A percentile compares a stretch with the other conserved stretches of the same genome.
Evolutionary conservation across 1,140 invertebrate species (phyloP).

Genomic region (Pseudomyrmex gracilis): DNA sequence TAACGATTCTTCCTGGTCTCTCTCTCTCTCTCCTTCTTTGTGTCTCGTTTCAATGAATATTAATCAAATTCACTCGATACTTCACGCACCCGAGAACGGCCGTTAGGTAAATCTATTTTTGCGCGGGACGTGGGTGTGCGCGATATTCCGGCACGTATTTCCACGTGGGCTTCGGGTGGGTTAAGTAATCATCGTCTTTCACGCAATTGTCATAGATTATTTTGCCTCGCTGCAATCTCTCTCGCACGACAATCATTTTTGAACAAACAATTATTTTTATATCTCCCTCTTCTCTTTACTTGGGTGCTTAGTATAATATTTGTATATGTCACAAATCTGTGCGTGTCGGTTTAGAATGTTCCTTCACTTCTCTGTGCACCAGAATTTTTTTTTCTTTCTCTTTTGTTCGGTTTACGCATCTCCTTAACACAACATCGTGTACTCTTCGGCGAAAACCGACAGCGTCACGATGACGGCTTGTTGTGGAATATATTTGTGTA

Average conservation of each 20-base stretch:
- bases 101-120: constrained; percentile 60
- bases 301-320: constrained; percentile 39
- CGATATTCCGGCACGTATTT: constrained; percentile 34
- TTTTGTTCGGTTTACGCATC: constrained; percentile 12
- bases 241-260: constrained; percentile 33
- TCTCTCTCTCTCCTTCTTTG: neutral
- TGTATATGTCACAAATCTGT: constrained; percentile 43
- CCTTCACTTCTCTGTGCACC: constrained; percentile 20
- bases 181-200: constrained; percentile 56
- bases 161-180: constrained; percentile 38
- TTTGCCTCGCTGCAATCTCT: constrained; percentile 5
- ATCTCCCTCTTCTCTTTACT: constrained; percentile 23
- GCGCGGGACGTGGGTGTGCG: constrained; percentile 36
- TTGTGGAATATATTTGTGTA: constrained; percentile 19
- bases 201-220: constrained; percentile 57
- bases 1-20: constrained; percentile 27
- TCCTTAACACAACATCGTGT: constrained; percentile 19
- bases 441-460: constrained; percentile 14
- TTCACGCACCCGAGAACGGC: constrained; percentile 24
- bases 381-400: neutral
- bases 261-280: constrained; percentile 8
- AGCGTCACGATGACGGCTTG: neutral
- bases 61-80: constrained; percentile 45
- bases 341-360: constrained; percentile 4
- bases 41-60: neutral